Evolutionary conservation across 2,113 vertebrate genomes (phyloP).

Genomic region (Piprites chloris): DNA sequence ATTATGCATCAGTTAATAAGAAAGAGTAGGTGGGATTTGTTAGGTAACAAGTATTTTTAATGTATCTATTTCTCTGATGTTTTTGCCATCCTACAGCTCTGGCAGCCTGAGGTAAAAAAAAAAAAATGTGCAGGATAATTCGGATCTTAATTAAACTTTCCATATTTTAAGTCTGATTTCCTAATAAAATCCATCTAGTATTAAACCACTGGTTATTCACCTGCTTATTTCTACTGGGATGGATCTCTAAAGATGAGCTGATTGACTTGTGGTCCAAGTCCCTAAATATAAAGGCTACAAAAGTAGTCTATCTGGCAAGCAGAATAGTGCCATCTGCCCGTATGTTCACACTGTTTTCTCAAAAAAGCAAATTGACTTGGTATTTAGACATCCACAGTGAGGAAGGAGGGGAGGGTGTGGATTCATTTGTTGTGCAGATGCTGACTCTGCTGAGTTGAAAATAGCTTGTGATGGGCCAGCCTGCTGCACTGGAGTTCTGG

Average conservation of each 20-base stretch:
- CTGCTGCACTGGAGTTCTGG: background rate
- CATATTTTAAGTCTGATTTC: background rate
- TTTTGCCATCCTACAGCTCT: background rate
- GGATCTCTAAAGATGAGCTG: background rate
- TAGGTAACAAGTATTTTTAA: background rate
- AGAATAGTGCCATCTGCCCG: background rate
- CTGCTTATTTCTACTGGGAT: background rate
- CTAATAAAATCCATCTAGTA: background rate
- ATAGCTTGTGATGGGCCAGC: background rate
- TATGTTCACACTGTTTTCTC: background rate
- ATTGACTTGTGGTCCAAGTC: background rate
- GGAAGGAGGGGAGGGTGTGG: background rate
- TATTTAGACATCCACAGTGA: background rate
- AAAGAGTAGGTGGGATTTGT: background rate
- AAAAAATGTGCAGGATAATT: background rate
- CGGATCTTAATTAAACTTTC: background rate
- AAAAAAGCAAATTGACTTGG: background rate
- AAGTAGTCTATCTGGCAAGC: background rate
- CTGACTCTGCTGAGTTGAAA: background rate
- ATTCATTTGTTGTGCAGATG: background rate
- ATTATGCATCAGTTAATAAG: background rate
- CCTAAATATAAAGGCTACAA: background rate
- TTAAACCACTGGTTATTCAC: background rate
- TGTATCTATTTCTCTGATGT: background rate
- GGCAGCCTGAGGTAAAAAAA: background rate